These are phyloP conservation scores for Mamestra configurata DNA, from an alignment of 1,140 invertebrate species.

Conservation along the genomic window DNA sequence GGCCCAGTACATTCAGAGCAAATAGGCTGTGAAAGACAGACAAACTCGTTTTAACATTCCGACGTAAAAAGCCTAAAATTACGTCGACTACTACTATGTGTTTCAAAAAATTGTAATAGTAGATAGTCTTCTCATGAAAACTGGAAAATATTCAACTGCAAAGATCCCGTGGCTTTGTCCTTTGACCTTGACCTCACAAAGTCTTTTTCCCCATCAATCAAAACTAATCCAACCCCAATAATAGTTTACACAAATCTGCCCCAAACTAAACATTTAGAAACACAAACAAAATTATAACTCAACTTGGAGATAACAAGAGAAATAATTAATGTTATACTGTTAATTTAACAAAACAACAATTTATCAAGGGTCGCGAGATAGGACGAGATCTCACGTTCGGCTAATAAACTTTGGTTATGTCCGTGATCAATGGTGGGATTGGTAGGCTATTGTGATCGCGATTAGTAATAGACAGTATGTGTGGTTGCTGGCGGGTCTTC, in stretches of 20 bases:
- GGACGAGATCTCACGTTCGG: conserved; percentile 23
- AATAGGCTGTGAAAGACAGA: too few relatives aligned
- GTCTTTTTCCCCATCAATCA: neutral
- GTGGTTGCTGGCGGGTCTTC: conserved; percentile 2
- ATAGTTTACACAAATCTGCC: neutral
- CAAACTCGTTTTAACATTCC: too few relatives aligned
- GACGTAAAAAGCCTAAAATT: too few relatives aligned
- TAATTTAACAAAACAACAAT: conserved; percentile 50
- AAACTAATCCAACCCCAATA: neutral
- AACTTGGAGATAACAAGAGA: conserved; percentile 45
- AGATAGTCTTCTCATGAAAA: too few relatives aligned
- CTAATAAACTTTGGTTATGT: conserved; percentile 43
- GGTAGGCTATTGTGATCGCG: neutral
- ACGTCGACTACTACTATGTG: too few relatives aligned
- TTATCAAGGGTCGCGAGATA: conserved; percentile 45
- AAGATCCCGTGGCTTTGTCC: too few relatives aligned
- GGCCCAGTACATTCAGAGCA: too few relatives aligned
- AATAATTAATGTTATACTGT: conserved; percentile 52
- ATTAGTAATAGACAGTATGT: conserved; percentile 31
- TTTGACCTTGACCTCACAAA: neutral
- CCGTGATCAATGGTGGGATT: conserved; percentile 30
- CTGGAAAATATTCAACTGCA: too few relatives aligned
- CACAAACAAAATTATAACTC: conserved; percentile 43
- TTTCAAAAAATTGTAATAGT: too few relatives aligned
- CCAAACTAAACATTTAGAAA: conserved; percentile 33